Percentiles rank a stretch among this genome's conserved stretches.
These are phyloP conservation scores for Stegana nigrithorax DNA, from an alignment of 2,888 invertebrate species.

Conservation along the genomic window DNA sequence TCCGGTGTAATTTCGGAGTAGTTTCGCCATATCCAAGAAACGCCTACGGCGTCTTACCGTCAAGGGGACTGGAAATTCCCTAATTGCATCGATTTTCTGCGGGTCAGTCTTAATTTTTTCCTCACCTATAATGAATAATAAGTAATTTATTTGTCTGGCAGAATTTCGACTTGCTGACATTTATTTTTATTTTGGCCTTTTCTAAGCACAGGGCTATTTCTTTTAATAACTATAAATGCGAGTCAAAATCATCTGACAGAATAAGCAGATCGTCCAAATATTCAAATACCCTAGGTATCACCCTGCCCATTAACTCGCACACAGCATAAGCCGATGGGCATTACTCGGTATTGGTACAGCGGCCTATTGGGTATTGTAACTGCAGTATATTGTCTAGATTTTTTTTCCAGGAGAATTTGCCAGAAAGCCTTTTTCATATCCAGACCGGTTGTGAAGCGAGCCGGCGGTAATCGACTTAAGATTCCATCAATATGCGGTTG, in stretches of 20 bases:
- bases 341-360: slow-evolving; percentile 23
- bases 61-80: slow-evolving; percentile 11
- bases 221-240: background rate
- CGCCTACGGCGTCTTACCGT: slow-evolving; percentile 14
- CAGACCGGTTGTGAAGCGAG: slow-evolving; percentile 42
- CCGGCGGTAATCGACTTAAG: slow-evolving; percentile 21
- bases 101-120: slow-evolving; percentile 17
- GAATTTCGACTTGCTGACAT: slow-evolving; percentile 18
- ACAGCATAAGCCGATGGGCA: slow-evolving; percentile 29
- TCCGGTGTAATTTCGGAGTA: slow-evolving; percentile 25
- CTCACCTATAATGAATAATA: slow-evolving; percentile 15
- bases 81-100: slow-evolving; percentile 6
- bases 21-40: slow-evolving; percentile 29
- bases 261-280: slow-evolving; percentile 21
- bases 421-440: slow-evolving; percentile 23
- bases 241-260: slow-evolving; percentile 8
- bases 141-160: slow-evolving; percentile 18
- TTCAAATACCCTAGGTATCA: slow-evolving; percentile 16
- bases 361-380: slow-evolving; percentile 34
- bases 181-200: slow-evolving; percentile 16
- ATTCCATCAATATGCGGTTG: background rate
- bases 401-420: slow-evolving; percentile 16
- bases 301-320: slow-evolving; percentile 21
- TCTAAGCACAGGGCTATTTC: slow-evolving; percentile 3
- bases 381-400: slow-evolving; percentile 34